Evolutionary conservation across 2,797 vertebrate genomes (phyloP).

Genomic region (Sciurus vulgaris): DNA sequence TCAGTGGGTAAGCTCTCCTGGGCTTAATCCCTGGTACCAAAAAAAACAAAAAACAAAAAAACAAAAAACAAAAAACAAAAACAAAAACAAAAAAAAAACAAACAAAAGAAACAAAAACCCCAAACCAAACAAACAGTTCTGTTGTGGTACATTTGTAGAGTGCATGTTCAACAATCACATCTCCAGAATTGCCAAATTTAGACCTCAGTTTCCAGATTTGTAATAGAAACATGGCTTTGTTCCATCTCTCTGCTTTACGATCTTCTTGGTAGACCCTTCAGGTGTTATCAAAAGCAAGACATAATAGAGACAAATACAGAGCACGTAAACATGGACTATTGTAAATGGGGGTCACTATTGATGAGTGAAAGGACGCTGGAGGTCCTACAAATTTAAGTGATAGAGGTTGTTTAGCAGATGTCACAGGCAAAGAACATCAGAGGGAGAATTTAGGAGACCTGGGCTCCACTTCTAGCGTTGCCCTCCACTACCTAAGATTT

Average conservation of each 20-base stretch:
- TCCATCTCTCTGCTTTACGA: not conserved
- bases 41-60: too few species aligned
- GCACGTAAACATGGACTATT: not conserved
- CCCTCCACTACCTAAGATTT: not conserved
- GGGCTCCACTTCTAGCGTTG: not conserved
- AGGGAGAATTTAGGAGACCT: not conserved
- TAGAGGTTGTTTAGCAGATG: not conserved
- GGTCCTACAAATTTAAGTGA: too few species aligned
- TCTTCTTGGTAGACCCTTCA: not conserved
- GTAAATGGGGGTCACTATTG: not conserved
- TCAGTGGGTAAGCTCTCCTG: too few species aligned
- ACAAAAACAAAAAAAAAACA: too few species aligned
- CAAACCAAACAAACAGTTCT: not conserved
- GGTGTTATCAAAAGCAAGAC: not conserved
- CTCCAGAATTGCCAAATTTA: not conserved
- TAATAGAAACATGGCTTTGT: not conserved
- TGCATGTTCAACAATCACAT: not conserved
- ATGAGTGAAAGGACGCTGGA: too few species aligned
- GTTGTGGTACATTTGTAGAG: not conserved
- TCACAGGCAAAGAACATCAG: not conserved
- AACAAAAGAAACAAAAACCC: too few species aligned
- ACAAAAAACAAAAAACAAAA: too few species aligned
- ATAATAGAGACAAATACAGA: not conserved
- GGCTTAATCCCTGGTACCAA: too few species aligned
- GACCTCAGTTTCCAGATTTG: not conserved